Base-by-base conservation (phyloP, 2,113 vertebrate species). In the Pontoporia blainvillei region DNA sequence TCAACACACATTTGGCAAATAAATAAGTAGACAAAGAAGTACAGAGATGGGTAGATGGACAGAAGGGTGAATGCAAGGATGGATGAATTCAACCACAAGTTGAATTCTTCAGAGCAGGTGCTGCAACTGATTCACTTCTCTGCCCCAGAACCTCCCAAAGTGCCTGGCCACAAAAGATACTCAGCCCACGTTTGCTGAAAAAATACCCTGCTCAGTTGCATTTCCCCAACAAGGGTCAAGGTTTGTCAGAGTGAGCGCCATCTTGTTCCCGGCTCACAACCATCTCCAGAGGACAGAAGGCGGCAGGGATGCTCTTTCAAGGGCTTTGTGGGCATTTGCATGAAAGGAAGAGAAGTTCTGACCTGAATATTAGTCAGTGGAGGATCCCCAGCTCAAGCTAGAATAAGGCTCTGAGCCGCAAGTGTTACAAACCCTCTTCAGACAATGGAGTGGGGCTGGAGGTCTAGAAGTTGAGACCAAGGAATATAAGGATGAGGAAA, bases 231-330 rank as follows among this genome's bases (percentile, higher is more conserved):
- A 23, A 25, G 6, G 1, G 52, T 57, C 86, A 23, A 44, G 31
- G 18, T 64, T 34, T 54, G 15, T 39, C 41, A 49, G 15, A n/a
- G 44, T 23, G 49, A 23, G 2, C 0, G 0, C 6, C 17, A 25
- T 8, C 31, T 52, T 34, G 23, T 59, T 44, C 49, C 61, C 41
- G 69, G 11, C n/a, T 71, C 71, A 62, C 71, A 44, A 14, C 36
- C 31, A 69, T 61, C 36, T 81, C 91, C 34, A 52, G 39, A 79
- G 13, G 11, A 49, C 9, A 49, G 3, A 1, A 15, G 69, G 39
- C 3, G 54, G 8, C 41, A 66, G 11, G 1, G 25, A 6, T 86
- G 5, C 25, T 49, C 31, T 87, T 86, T 82, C 29, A 34, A 82
- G 57, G 18, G 6, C 29, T 44, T 41, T 20, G 44, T 17, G 7